These are phyloP conservation scores for Octomys mimax DNA, from an alignment of 2,797 vertebrate species.

Conservation along the genomic window DNA sequence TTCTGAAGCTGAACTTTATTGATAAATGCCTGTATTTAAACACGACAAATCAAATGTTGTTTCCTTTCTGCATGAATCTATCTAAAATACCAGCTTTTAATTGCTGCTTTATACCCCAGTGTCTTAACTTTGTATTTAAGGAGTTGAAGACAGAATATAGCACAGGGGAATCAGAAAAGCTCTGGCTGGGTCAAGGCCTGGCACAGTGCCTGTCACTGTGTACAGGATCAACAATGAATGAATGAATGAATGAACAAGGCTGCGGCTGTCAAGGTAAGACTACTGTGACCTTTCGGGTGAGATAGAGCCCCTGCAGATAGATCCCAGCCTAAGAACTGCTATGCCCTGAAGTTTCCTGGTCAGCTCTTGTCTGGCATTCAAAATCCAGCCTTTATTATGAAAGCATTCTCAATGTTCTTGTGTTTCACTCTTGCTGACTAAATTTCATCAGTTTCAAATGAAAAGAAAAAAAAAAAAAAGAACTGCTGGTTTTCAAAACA, in stretches of 20 bases:
- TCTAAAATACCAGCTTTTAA: not conserved
- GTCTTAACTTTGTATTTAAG: constrained; percentile 22
- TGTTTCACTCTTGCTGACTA: not conserved
- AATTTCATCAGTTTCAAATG: constrained; percentile 12
- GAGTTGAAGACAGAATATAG: not conserved
- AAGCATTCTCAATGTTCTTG: constrained; percentile 43
- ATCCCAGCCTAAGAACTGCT: not conserved
- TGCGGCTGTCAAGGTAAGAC: not conserved
- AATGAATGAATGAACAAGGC: not conserved
- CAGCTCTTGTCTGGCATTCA: constrained; percentile 27
- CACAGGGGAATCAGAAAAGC: not conserved
- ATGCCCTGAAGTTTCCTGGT: not conserved
- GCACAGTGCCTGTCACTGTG: not conserved
- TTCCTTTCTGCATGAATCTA: constrained; percentile 13
- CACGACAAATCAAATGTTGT: not conserved
- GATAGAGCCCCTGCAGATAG: not conserved
- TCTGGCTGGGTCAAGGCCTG: not conserved
- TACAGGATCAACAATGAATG: constrained; percentile 1
- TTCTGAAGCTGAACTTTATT: constrained; percentile 19
- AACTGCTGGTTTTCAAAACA: not conserved
- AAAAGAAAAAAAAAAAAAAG: not conserved
- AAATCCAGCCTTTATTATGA: constrained; percentile 8
- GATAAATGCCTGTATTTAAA: not conserved
- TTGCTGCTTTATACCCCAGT: not conserved
- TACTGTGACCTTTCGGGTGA: constrained; percentile 23